A percentile compares a stretch with the other conserved stretches of the same genome.
These are phyloP conservation scores for Chrysotoxum bicinctum DNA, from an alignment of 2,888 invertebrate species.

Conservation along the genomic window DNA sequence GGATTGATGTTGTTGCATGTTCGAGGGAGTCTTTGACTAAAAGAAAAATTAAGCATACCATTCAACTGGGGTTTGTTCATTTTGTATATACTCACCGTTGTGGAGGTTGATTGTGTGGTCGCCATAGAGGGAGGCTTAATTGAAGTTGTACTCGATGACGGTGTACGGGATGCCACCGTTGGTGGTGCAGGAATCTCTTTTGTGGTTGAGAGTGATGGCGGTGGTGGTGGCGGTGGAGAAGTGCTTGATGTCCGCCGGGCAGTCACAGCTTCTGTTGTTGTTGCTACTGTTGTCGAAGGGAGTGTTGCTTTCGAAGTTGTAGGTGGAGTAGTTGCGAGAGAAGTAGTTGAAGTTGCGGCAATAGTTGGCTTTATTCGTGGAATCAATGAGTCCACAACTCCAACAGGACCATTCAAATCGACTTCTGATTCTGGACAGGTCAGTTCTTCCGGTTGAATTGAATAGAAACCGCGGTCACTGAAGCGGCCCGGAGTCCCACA, in stretches of 20 bases:
- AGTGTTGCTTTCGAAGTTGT: constrained; percentile 52
- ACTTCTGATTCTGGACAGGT: constrained; percentile 84
- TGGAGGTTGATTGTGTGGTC: constrained; percentile 47
- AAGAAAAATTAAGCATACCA: constrained; percentile 49
- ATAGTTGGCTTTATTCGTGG: constrained; percentile 80
- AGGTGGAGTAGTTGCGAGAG: constrained; percentile 74
- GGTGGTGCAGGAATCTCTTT: constrained; percentile 73
- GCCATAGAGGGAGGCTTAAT: constrained; percentile 46
- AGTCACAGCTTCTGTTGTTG: constrained; percentile 62
- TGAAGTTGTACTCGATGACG: constrained; percentile 72
- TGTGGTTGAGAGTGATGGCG: constrained; percentile 48
- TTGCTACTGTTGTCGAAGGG: constrained; percentile 63
- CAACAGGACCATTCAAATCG: constrained; percentile 81
- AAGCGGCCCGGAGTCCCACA: constrained; percentile 92
- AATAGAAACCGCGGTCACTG: constrained; percentile 92
- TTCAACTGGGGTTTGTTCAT: constrained; percentile 63
- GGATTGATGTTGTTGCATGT: constrained; percentile 81
- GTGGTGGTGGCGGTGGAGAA: constrained; percentile 5
- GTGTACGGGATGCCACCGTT: constrained; percentile 75
- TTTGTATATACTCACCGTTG: constrained; percentile 52
- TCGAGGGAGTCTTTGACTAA: constrained; percentile 73
- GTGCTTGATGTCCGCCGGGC: constrained; percentile 52
- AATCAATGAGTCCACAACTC: constrained; percentile 80
- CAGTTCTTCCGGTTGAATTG: constrained; percentile 90
- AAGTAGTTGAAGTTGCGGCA: constrained; percentile 76